Base-by-base conservation (phyloP, 2,888 invertebrate genomes). In the Tricholauxania praeusta region DNA sequence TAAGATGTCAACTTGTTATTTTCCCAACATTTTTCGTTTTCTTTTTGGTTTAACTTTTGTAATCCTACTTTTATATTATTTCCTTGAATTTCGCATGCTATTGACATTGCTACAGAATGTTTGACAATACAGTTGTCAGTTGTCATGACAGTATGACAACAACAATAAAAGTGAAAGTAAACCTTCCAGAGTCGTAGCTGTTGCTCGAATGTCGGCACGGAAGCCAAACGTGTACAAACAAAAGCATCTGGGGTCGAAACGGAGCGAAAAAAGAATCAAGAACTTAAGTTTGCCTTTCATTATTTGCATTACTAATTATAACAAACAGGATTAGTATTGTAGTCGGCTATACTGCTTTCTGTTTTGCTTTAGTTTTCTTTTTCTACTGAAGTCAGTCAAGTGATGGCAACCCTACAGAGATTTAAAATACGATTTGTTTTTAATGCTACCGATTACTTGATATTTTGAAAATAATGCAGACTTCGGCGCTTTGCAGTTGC, bases 271-370 rank as follows among this genome's bases (percentile, higher is more conserved):
- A 55, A 28, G 22, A 59, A 7, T 15, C 15, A 59, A 39, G 39
- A 62, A 47, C 48, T 17, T 32, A 17, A 53, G 55, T 70, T 63
- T 69, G 69, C 52, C 79, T 74, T 78, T 77, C 79, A 81, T 79
- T 85, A 84, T 85, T 85, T 85, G 84, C 82, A 86, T 86, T 85
- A 82, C 82, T 85, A 86, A 86, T 85, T 85, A 85, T 82, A 82
- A 82, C 79, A 83, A 85, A 85, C 80, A 80, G 80, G 83, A 86
- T 84, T 84, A 82, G 81, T 78, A 78, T 77, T 79, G 78, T 77
- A 74, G 60, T 72, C 60, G 75, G 65, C 52, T 70, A 15, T 47
- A 14, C 7, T 63, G 62, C 17, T 59, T 59, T 17, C 15, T n/a
- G 10, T 17, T 19, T n/a, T 28, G 3, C 47, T 48, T 28, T 47